Evolutionary conservation across 2,888 invertebrate species (phyloP).

Genomic region (Xestobium rufovillosum): DNA sequence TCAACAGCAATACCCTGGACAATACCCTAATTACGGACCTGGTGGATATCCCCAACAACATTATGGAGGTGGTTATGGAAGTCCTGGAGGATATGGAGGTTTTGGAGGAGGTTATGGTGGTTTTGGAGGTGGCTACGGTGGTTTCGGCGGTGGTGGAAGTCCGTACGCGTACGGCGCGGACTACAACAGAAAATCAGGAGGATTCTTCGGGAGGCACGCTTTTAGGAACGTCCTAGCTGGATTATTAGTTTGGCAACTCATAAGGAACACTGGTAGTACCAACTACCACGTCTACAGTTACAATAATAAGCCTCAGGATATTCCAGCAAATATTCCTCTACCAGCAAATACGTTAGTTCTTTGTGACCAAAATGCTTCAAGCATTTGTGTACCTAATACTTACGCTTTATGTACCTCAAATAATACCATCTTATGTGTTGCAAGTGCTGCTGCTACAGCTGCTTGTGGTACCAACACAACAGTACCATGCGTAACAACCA

Average conservation of each 20-base stretch:
- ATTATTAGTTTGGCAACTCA: slow-evolving; percentile 34
- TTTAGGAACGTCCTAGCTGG: slow-evolving; percentile 35
- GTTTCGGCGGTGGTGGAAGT: slow-evolving; percentile 20
- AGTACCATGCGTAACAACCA: slow-evolving; percentile 31
- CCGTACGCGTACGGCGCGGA: slow-evolving; percentile 25
- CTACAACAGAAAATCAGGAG: slow-evolving; percentile 25
- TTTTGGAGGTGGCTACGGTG: slow-evolving; percentile 20
- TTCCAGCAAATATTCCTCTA: slow-evolving; percentile 32
- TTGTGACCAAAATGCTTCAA: slow-evolving; percentile 34
- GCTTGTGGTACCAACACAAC: slow-evolving; percentile 31
- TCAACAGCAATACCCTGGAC: neutral
- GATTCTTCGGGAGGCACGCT: slow-evolving; percentile 32
- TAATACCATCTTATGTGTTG: slow-evolving; percentile 35
- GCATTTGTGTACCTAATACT: slow-evolving; percentile 34
- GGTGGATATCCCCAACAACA: slow-evolving; percentile 18
- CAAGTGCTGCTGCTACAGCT: slow-evolving; percentile 28
- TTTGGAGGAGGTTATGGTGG: slow-evolving; percentile 19
- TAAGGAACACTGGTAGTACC: slow-evolving; percentile 29
- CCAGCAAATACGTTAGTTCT: slow-evolving; percentile 34
- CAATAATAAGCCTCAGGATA: slow-evolving; percentile 34
- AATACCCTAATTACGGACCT: slow-evolving; percentile 11
- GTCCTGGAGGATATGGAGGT: slow-evolving; percentile 15
- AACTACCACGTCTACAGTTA: slow-evolving; percentile 37
- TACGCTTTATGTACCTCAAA: slow-evolving; percentile 35
- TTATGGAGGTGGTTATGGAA: slow-evolving; percentile 17